Evolutionary conservation across 2,888 invertebrate genomes (phyloP).

Genomic region (Pilophorus perplexus): DNA sequence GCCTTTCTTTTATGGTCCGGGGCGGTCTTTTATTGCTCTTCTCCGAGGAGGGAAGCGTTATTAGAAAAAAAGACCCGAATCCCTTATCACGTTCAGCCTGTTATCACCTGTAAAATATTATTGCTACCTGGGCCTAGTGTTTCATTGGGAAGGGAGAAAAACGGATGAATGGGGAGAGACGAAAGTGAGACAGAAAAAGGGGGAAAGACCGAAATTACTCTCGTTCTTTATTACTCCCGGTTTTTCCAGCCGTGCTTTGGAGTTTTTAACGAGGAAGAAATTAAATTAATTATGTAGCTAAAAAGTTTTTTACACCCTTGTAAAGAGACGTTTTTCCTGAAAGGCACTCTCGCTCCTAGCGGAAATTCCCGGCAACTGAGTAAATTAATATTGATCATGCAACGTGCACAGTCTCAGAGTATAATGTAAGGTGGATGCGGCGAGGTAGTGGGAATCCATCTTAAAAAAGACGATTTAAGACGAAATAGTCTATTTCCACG

Average conservation of each 20-base stretch:
- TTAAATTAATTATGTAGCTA: constrained; percentile 31
- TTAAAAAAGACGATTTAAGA: too few species aligned
- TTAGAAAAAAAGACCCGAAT: constrained; percentile 27
- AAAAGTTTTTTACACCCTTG: constrained; percentile 29
- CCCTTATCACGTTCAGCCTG: constrained; percentile 35
- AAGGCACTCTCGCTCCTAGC: too few species aligned
- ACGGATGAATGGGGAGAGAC: background rate
- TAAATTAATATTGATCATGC: too few species aligned
- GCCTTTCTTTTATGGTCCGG: constrained; percentile 32
- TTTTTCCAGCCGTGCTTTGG: background rate
- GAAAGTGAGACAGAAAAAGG: constrained; percentile 8
- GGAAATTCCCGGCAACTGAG: too few species aligned
- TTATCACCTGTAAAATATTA: constrained; percentile 33
- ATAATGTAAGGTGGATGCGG: too few species aligned
- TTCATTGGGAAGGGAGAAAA: background rate
- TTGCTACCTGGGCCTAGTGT: background rate
- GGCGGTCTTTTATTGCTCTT: constrained; percentile 27
- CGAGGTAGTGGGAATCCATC: too few species aligned
- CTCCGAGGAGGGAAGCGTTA: constrained; percentile 11
- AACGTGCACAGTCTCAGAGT: too few species aligned
- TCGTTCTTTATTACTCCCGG: background rate
- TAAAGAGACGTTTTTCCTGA: background rate
- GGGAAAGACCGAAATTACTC: constrained; percentile 3
- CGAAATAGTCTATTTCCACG: too few species aligned
- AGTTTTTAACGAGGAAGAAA: constrained; percentile 29